Evolutionary conservation across 2,113 vertebrate species (phyloP).

Genomic region (Heterocephalus glaber): DNA sequence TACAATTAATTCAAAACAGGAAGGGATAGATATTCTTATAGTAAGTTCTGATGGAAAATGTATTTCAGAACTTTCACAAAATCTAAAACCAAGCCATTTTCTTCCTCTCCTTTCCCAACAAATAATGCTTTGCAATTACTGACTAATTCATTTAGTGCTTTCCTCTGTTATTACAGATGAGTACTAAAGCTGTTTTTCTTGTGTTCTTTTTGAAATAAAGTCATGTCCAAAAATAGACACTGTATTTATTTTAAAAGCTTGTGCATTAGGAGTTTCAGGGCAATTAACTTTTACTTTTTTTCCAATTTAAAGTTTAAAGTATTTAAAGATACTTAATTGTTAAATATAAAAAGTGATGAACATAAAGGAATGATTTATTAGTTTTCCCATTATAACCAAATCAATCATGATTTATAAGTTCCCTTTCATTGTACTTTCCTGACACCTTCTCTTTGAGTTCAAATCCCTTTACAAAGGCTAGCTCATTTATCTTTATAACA

Average conservation of each 20-base stretch:
- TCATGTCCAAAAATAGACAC: constrained; percentile 9
- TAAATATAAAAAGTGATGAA: constrained; percentile 47
- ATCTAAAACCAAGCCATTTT: constrained; percentile 3
- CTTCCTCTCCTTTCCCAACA: background rate
- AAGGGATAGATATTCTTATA: background rate
- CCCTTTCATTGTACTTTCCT: constrained; percentile 51
- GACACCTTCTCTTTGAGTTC: constrained; percentile 18
- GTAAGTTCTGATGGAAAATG: background rate
- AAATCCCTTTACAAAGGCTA: constrained; percentile 52
- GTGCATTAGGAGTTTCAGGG: background rate
- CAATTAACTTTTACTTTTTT: constrained; percentile 31
- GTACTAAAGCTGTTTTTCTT: background rate
- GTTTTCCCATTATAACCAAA: constrained; percentile 45
- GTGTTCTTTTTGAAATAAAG: constrained; percentile 56
- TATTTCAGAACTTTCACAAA: constrained; percentile 45
- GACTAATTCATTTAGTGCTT: constrained; percentile 44
- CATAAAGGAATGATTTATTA: constrained; percentile 53
- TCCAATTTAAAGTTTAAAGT: constrained; percentile 9
- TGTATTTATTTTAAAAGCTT: constrained; percentile 17
- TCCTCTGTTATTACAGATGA: constrained; percentile 35
- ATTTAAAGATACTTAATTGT: constrained; percentile 59
- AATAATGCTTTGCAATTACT: constrained; percentile 54
- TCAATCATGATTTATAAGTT: constrained; percentile 26
- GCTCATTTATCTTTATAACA: constrained; percentile 62
- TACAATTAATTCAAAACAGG: constrained; percentile 40